Evolutionary conservation across 2,888 invertebrate genomes (phyloP), one percentile per base, ranked within the genome.

Genomic region (Ormyrus pomaceus): DNA sequence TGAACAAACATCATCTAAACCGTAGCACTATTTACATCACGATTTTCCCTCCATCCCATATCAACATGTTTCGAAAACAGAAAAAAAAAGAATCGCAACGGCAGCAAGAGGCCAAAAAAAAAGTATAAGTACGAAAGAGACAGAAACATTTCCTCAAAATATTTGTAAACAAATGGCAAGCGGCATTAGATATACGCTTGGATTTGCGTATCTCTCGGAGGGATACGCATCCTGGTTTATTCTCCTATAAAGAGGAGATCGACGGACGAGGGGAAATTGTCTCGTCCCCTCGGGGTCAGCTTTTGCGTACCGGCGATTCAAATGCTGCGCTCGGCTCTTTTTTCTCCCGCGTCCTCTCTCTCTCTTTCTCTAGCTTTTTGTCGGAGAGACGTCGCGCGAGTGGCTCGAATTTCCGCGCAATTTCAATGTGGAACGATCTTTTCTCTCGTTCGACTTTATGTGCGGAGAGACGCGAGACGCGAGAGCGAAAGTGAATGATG

Each of bases 151-250:
- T 71, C 53, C 56, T 64, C 48, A 71, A 71, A 76, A 76, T 80
- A 62, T 77, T 80, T 64, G 77, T 62, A 80, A 77, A 66, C 64
- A 80, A 77, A 72, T 80, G 73, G 62, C 68, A 72, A 62, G 53
- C 56, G 72, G 73, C n/a, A 59, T 68, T 68, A 62, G 64, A 6
- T 56, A 56, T 58, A 58, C 61, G 11, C 10, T 11, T 34, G 71
- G 64, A 65, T 71, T 62, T 51, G 13, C 19, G 34, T 10, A 50
- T 62, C n/a, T 69, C 70, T 70, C 51, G 46, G n/a, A 51, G 78
- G 53, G 45, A 50, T 19, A 19, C 48, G n/a, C 62, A 34, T 68
- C 50, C 64, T 50, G 58, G 61, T 79, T 79, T 79, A 69, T 70
- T 70, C 65, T 70, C 61, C 72, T 71, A 55, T 68, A 72, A 66